Evolutionary conservation across 2,797 vertebrate genomes (phyloP), one percentile per base, ranked within the genome.

Genomic region (Morus bassanus): DNA sequence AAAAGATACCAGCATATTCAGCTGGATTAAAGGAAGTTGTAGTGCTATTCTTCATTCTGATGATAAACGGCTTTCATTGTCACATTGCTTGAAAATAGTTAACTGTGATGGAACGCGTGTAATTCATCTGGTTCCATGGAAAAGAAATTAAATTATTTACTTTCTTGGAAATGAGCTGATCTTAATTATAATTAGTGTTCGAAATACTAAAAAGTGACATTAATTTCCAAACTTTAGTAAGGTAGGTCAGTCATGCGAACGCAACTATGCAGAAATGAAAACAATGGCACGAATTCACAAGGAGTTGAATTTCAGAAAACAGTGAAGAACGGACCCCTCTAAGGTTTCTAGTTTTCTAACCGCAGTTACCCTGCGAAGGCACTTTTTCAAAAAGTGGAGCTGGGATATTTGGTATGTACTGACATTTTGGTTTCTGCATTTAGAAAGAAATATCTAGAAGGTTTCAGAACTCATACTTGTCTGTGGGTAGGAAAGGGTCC

Each of bases 201-300:
- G 0, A 77, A 91, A 73, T 85, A 33, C 70, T 94, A 85, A 91
- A 82, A 67, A 60, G 77, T 70, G 51, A 92, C 88, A 39, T 88
- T 74, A 48, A 72, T 85, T 96, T 95, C 80, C 84, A 91, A 46
- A 85, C 56, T 53, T 61, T 2, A 60, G 70, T 76, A 65, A 91
- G 88, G 92, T 67, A 94, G 84, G 64, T 87, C 95, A 88, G 86
- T 90, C 9, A 8, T 78, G 60, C 3, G 0, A 93, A 67, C 4
- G 7, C 75, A 95, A 88, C 93, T 91, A 54, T 93, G 94, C 64
- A 95, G 92, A 95, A 96, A 93, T 57, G 64, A 94, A 96, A 95
- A 91, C 74, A 95, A 89, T 91, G 92, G 92, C 94, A 85, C 84
- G 27, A 45, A 93, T 46, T 95, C 94, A 92, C 41, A 43, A 64